Percentiles rank a stretch among this genome's conserved stretches.
Conservation (phyloP, 2,797 vertebrate genomes). For the Cynopterus sphinx region DNA sequence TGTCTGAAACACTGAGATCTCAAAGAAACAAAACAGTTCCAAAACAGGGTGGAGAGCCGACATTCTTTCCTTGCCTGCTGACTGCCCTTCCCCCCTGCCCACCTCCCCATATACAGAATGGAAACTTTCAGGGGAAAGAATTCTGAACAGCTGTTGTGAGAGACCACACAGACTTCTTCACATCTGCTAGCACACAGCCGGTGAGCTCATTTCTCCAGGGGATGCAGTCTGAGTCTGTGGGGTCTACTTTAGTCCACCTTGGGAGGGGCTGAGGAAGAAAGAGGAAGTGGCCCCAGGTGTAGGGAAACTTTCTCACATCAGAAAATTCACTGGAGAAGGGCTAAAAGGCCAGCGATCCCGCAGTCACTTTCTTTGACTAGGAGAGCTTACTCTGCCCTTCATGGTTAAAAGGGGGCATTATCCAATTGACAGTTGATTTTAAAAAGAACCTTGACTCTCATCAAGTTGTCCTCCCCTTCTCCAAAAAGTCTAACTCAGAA, state of each 20-base stretch:
- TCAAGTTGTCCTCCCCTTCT: not conserved
- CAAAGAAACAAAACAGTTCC: constrained; percentile 36
- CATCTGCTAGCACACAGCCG: constrained; percentile 68
- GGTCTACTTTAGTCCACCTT: constrained; percentile 59
- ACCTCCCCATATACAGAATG: constrained; percentile 65
- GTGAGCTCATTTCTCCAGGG: constrained; percentile 75
- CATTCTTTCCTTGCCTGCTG: constrained; percentile 43
- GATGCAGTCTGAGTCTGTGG: constrained; percentile 52
- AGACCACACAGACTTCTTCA: constrained; percentile 75
- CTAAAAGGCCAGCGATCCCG: not conserved
- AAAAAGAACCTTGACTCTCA: not conserved
- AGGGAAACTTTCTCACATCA: constrained; percentile 3
- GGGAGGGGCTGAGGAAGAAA: constrained; percentile 26
- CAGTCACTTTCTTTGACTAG: not conserved
- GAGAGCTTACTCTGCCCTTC: not conserved
- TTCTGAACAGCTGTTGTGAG: constrained; percentile 73
- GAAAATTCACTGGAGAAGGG: constrained; percentile 17
- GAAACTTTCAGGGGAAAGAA: constrained; percentile 76
- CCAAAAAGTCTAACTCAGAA: not conserved
- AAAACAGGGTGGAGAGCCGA: constrained; percentile 35
- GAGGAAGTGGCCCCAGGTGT: constrained; percentile 52
- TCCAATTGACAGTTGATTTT: not conserved
- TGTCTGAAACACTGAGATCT: constrained; percentile 31
- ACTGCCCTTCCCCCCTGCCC: not conserved
- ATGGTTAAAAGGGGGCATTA: not conserved